Percentiles rank a stretch among this genome's conserved stretches.
Conservation (phyloP, 2,797 vertebrate species). For the Acanthurus lineatus region DNA sequence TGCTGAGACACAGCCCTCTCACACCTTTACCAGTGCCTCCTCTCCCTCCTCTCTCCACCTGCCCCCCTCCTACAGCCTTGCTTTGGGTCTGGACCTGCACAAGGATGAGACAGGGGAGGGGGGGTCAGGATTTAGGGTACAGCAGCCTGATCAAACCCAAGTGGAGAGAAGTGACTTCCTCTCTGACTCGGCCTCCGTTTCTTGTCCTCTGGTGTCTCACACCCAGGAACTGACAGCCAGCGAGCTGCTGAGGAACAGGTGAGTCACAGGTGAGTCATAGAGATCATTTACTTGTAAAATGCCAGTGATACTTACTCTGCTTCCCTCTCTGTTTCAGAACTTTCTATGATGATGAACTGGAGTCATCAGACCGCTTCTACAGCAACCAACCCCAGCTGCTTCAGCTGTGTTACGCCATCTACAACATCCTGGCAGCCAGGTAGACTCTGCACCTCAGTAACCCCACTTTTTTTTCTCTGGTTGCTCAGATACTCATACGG, state of each 20-base stretch:
- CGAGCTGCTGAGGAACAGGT: slow-evolving; percentile 95
- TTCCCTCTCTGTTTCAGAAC: slow-evolving; percentile 82
- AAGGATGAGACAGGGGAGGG: slow-evolving; percentile 14
- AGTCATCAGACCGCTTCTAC: slow-evolving; percentile 93
- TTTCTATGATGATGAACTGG: slow-evolving; percentile 91
- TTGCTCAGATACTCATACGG: background rate
- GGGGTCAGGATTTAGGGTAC: slow-evolving; percentile 66
- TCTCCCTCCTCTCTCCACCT: slow-evolving; percentile 47
- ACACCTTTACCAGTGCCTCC: slow-evolving; percentile 8
- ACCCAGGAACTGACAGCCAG: slow-evolving; percentile 94
- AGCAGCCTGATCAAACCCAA: slow-evolving; percentile 82
- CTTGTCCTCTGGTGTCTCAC: slow-evolving; percentile 76
- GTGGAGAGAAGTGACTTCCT: slow-evolving; percentile 79
- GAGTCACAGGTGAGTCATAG: slow-evolving; percentile 28
- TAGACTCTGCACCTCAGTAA: background rate
- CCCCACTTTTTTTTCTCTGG: background rate
- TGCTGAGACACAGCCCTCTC: background rate
- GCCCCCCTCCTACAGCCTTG: slow-evolving; percentile 93
- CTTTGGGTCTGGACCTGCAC: slow-evolving; percentile 89
- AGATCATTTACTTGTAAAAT: background rate
- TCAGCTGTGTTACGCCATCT: slow-evolving; percentile 92
- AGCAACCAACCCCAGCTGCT: slow-evolving; percentile 90
- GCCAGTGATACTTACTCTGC: background rate
- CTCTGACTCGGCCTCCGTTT: slow-evolving; percentile 73
- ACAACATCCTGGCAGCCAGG: slow-evolving; percentile 92